phyloP scores from a whole-genome alignment of 1,140 invertebrate genomes.

The Ladona fulva region DNA sequence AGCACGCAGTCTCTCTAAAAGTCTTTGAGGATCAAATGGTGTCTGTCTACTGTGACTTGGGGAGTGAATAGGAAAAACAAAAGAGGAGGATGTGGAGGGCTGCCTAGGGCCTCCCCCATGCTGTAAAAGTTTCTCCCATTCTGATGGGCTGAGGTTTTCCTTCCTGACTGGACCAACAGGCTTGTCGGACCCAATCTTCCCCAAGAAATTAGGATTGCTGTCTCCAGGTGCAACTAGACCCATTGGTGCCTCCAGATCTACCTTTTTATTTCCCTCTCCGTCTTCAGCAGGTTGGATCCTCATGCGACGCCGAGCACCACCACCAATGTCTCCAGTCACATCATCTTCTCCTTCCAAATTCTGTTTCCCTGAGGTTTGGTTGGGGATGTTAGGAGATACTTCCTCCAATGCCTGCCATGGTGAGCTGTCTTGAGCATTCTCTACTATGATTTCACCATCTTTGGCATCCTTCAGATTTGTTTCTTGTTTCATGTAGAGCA shows the following conservation, averaged over 20 bases:
- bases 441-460: neutral
- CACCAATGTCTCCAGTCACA: neutral
- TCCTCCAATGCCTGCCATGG: neutral
- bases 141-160: constrained; percentile 20
- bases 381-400: neutral
- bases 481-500: neutral
- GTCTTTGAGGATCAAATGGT: constrained; percentile 46
- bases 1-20: constrained; percentile 48
- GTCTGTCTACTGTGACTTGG: constrained; percentile 30
- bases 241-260: neutral
- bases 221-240: neutral
- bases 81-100: constrained; percentile 17
- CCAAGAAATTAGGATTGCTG: constrained; percentile 24
- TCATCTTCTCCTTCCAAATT: neutral
- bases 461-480: neutral
- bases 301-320: neutral
- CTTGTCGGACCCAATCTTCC: constrained; percentile 21
- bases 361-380: neutral
- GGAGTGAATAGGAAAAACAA: constrained; percentile 22
- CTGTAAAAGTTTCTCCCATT: constrained; percentile 22
- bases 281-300: neutral
- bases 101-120: constrained; percentile 22
- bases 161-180: constrained; percentile 19
- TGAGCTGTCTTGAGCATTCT: neutral
- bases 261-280: neutral